A percentile compares a stretch with the other conserved stretches of the same genome.
Evolutionary conservation across 2,113 vertebrate genomes (phyloP).

Genomic region (Carollia perspicillata): DNA sequence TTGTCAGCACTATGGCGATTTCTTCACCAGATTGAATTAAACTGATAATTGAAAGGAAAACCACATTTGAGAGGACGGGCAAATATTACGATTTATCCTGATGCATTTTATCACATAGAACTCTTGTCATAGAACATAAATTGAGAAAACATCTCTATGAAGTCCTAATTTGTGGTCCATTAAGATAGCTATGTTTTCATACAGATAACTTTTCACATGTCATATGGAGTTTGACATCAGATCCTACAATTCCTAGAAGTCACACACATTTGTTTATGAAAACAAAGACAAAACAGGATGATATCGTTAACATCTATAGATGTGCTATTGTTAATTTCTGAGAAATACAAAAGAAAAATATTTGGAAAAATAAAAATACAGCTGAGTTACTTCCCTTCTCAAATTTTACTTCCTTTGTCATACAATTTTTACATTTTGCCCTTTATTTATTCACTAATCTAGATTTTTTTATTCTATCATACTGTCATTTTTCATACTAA

Average conservation of each 20-base stretch:
- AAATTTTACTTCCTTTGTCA: not conserved
- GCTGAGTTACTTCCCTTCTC: not conserved
- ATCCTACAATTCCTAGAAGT: not conserved
- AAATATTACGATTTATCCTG: not conserved
- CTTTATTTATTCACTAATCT: not conserved
- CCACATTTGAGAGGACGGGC: not conserved
- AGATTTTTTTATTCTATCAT: not conserved
- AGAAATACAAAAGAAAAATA: not conserved
- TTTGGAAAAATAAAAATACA: not conserved
- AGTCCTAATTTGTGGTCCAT: not conserved
- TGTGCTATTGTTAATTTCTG: not conserved
- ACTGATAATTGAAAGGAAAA: not conserved
- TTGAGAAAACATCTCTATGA: not conserved
- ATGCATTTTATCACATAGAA: not conserved
- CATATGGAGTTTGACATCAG: not conserved
- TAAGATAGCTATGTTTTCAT: not conserved
- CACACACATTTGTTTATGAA: not conserved
- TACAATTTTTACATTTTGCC: not conserved
- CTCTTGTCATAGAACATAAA: not conserved
- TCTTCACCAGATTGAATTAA: not conserved
- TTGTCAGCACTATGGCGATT: not conserved
- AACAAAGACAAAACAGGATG: not conserved
- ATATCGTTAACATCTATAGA: not conserved
- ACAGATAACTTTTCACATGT: not conserved
- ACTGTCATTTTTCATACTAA: not conserved